Evolutionary conservation across 2,113 vertebrate genomes (phyloP).

Genomic region (Camelus bactrianus): DNA sequence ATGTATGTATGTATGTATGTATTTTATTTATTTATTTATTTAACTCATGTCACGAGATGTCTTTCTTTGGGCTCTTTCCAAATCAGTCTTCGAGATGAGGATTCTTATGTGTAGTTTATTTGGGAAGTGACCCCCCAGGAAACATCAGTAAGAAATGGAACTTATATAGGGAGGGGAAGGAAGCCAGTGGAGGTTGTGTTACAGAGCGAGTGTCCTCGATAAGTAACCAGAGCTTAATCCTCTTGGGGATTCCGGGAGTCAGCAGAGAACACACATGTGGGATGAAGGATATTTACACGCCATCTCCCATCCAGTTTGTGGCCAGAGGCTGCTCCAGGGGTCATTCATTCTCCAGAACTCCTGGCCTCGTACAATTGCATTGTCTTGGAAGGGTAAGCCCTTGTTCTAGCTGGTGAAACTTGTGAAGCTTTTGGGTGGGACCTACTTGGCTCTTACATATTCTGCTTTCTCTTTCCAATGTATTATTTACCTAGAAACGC

Average conservation of each 20-base stretch:
- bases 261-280: neutral
- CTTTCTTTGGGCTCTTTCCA: neutral
- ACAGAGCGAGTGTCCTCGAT: neutral
- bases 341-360: neutral
- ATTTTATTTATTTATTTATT: neutral
- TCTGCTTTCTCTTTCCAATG: neutral
- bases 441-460: neutral
- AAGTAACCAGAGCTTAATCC: neutral
- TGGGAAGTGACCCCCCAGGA: neutral
- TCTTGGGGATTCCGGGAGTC: neutral
- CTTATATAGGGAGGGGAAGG: neutral
- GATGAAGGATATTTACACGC: neutral
- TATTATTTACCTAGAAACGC: conserved; percentile 8
- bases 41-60: neutral
- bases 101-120: neutral
- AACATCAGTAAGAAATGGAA: neutral
- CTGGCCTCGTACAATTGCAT: neutral
- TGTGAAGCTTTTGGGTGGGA: neutral
- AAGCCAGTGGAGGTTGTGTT: neutral
- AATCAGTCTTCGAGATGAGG: neutral
- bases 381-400: neutral
- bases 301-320: neutral
- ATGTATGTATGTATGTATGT: too few relatives aligned
- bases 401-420: neutral
- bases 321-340: neutral